A percentile compares a stretch with the other conserved stretches of the same genome.
These are phyloP conservation scores for Dasypus novemcinctus DNA, from an alignment of 2,113 vertebrate genomes.

Conservation along the genomic window DNA sequence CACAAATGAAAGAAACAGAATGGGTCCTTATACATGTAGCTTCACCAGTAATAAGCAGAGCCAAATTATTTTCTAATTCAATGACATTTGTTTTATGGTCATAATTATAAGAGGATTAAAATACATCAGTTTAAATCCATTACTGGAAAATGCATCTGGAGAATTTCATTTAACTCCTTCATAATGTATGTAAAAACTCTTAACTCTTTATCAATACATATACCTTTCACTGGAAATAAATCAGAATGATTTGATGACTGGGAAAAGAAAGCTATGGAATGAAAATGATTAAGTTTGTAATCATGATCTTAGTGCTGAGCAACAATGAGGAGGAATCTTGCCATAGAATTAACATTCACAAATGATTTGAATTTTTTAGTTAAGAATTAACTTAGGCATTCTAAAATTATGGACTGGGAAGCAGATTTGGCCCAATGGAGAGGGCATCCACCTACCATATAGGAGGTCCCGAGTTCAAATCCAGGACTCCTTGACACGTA, in stretches of 20 bases:
- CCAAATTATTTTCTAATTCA: not conserved
- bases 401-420: not conserved
- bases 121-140: not conserved
- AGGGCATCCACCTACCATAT: too few species aligned
- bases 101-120: not conserved
- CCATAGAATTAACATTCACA: not conserved
- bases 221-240: not conserved
- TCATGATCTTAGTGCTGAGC: not conserved
- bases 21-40: not conserved
- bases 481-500: too few species aligned
- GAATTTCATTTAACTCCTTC: not conserved
- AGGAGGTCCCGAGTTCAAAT: too few species aligned
- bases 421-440: too few species aligned
- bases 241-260: not conserved
- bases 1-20: not conserved
- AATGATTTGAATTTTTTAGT: not conserved
- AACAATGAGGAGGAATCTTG: not conserved
- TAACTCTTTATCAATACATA: not conserved
- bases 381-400: not conserved
- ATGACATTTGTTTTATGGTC: not conserved
- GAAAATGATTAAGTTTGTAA: not conserved
- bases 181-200: not conserved
- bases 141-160: not conserved
- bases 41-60: not conserved
- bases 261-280: not conserved